Evolutionary conservation across 2,888 invertebrate species (phyloP).

Genomic region (Aspidapion aeneum): DNA sequence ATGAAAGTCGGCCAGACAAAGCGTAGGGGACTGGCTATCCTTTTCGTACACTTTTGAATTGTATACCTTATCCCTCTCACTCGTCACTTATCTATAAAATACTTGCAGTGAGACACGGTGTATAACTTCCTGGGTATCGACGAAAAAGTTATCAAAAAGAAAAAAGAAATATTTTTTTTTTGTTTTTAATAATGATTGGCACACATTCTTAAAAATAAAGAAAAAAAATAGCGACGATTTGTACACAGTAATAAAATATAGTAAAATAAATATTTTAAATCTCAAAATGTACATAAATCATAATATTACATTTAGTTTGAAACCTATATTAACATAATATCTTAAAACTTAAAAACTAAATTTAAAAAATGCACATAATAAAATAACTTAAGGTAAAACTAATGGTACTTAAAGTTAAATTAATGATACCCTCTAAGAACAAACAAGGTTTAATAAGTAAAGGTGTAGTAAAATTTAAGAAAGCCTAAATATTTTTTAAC

Average conservation of each 20-base stretch:
- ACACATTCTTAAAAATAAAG: slow-evolving; percentile 46
- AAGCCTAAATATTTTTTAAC: too few species aligned
- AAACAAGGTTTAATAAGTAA: neutral
- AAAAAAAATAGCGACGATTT: slow-evolving; percentile 46
- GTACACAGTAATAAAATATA: slow-evolving; percentile 42
- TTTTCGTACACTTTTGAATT: too few species aligned
- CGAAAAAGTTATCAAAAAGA: neutral
- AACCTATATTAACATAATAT: neutral
- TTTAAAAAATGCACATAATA: neutral
- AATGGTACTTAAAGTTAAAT: neutral
- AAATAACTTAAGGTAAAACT: neutral
- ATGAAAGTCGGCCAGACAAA: too few species aligned
- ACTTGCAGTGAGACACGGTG: too few species aligned
- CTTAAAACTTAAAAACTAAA: neutral
- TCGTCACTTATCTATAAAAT: too few species aligned
- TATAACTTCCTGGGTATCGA: too few species aligned
- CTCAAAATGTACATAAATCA: slow-evolving; percentile 35
- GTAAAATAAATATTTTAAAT: slow-evolving; percentile 36
- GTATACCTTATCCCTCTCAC: too few species aligned
- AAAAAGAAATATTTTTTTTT: neutral
- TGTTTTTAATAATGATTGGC: slow-evolving; percentile 49
- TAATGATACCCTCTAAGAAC: neutral
- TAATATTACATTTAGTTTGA: neutral
- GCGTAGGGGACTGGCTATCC: too few species aligned
- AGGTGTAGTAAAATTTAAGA: neutral